These are phyloP conservation scores for Octodon degus DNA, from an alignment of 2,113 vertebrate genomes.

Conservation along the genomic window DNA sequence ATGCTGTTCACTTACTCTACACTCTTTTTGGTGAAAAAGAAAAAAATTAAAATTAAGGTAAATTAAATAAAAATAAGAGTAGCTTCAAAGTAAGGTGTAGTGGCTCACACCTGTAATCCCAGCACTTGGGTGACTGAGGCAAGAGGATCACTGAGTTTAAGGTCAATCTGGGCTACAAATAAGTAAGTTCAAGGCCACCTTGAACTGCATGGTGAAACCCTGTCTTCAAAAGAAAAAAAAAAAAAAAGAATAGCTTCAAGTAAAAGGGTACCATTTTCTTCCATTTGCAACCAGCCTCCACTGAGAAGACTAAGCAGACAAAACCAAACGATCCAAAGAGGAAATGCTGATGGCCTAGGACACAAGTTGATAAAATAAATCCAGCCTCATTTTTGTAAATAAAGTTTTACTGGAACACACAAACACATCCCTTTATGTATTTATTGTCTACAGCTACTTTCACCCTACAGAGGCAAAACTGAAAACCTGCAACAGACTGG, in stretches of 20 bases:
- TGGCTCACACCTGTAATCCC: neutral
- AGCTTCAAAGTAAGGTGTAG: neutral
- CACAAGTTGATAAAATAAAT: neutral
- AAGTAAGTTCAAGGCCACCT: neutral
- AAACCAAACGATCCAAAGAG: neutral
- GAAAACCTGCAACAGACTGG: neutral
- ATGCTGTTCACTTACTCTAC: neutral
- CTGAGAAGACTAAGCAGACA: neutral
- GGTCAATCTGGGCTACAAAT: neutral
- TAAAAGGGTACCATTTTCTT: conserved; percentile 4
- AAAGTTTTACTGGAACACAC: neutral
- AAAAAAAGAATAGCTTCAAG: neutral
- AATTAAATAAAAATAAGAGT: neutral
- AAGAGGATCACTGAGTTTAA: neutral
- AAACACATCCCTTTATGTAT: neutral
- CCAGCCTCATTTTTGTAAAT: neutral
- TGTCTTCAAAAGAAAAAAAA: neutral
- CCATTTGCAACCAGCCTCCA: neutral
- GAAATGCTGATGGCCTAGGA: conserved; percentile 8
- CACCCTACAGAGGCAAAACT: neutral
- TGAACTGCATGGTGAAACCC: neutral
- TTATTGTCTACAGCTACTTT: neutral
- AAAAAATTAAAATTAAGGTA: no score
- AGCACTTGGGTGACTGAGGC: neutral
- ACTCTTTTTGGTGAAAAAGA: neutral